These are phyloP conservation scores for Drosophila paulistorum DNA, from an alignment of 1,140 invertebrate genomes.

Conservation along the genomic window DNA sequence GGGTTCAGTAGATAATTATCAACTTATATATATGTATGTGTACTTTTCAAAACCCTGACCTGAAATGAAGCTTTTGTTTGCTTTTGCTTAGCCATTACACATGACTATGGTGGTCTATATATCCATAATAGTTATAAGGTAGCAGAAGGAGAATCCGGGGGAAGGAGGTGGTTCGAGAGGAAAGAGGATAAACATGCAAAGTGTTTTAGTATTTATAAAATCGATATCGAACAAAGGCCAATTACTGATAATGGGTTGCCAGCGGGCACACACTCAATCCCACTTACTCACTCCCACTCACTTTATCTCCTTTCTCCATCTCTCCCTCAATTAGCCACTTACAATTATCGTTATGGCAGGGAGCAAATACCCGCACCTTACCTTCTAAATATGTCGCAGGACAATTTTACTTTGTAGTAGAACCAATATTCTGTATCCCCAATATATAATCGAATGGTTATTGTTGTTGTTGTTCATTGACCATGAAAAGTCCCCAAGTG, in stretches of 20 bases:
- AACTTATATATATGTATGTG: conserved; percentile 45
- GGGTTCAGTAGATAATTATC: conserved; percentile 71
- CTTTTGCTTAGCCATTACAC: conserved; percentile 39
- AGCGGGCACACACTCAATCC: conserved; percentile 8
- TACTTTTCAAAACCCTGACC: conserved; percentile 74
- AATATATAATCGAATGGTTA: conserved; percentile 1
- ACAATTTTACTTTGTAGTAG: conserved; percentile 22
- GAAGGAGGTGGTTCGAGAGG: no score
- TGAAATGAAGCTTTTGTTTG: conserved; percentile 66
- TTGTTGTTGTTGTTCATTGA: conserved; percentile 13
- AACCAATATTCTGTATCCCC: conserved; percentile 5
- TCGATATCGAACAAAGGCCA: conserved; percentile 73
- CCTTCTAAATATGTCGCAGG: conserved; percentile 6
- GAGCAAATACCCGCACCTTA: conserved; percentile 8
- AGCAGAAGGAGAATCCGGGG: neutral
- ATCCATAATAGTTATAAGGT: conserved; percentile 21
- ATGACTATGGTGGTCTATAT: conserved; percentile 32
- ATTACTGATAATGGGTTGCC: conserved; percentile 68
- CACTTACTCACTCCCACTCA: conserved; percentile 2
- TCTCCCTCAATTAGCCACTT: conserved; percentile 10
- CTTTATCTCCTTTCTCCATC: neutral
- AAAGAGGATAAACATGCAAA: conserved; percentile 54
- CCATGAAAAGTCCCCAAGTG: conserved; percentile 53
- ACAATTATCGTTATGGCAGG: conserved; percentile 9
- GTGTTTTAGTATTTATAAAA: conserved; percentile 56